Conservation (phyloP, 2,113 vertebrate species). For the Pleuronectes platessa region DNA sequence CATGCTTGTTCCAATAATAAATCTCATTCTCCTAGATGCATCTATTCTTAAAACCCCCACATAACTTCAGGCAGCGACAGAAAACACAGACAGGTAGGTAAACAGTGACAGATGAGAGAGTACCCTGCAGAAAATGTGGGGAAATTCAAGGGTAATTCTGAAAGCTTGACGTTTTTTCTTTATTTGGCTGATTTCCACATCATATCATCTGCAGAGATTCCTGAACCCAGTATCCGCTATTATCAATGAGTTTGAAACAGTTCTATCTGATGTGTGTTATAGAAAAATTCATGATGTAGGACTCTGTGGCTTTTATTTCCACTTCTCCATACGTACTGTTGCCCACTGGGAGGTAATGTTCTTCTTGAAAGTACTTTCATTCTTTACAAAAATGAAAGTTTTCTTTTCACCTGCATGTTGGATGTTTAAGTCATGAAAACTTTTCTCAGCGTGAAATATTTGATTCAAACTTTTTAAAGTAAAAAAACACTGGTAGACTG, state of each 20-base stretch:
- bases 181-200: constrained; percentile 6
- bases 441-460: not conserved
- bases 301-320: not conserved
- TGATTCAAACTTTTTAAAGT: not conserved
- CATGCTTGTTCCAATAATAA: not conserved
- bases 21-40: constrained; percentile 1
- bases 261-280: not conserved
- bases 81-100: not conserved
- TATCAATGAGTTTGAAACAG: not conserved
- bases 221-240: not conserved
- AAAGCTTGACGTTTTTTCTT: constrained; percentile 6
- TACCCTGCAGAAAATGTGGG: not conserved
- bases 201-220: constrained; percentile 6
- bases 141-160: not conserved
- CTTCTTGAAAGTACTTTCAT: not conserved
- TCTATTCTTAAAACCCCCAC: constrained; percentile 2
- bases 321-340: not conserved
- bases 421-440: not conserved
- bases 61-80: not conserved
- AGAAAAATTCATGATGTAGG: not conserved
- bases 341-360: not conserved
- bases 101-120: not conserved
- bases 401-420: not conserved
- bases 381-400: not conserved
- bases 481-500: too few species aligned